Evolutionary conservation across 2,888 invertebrate species (phyloP).

Genomic region (Tiliacea aurago): DNA sequence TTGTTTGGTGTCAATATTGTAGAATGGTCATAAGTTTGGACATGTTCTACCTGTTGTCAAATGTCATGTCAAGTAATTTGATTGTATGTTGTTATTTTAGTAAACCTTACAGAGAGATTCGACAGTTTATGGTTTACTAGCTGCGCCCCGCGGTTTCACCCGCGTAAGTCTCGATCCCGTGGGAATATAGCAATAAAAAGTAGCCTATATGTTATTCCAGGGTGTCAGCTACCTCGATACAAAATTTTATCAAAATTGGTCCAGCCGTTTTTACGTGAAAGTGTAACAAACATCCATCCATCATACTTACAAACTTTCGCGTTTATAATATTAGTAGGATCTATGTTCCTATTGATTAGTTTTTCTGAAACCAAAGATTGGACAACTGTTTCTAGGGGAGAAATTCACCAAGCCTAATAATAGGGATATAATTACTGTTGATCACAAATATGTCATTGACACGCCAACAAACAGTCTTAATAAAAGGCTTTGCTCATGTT

Average conservation of each 20-base stretch:
- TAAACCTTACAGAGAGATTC: too few species aligned
- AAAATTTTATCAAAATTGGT: too few species aligned
- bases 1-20: not conserved
- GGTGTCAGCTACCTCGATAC: too few species aligned
- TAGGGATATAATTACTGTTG: not conserved
- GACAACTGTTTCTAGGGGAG: not conserved
- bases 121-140: not conserved
- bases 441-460: conserved; percentile 27
- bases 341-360: not conserved
- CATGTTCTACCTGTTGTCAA: not conserved
- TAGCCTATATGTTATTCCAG: too few species aligned
- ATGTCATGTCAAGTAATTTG: not conserved
- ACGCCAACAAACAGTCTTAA: conserved; percentile 37
- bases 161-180: too few species aligned
- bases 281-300: too few species aligned
- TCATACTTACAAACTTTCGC: too few species aligned
- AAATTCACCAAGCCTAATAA: not conserved
- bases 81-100: not conserved
- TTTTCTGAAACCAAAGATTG: not conserved
- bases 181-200: too few species aligned
- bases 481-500: conserved; percentile 16
- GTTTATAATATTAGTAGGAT: too few species aligned
- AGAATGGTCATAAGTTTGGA: not conserved
- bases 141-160: too few species aligned
- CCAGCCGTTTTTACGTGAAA: too few species aligned